phyloP scores from a whole-genome alignment of 2,888 invertebrate genomes.

The Hetaerina titia region DNA sequence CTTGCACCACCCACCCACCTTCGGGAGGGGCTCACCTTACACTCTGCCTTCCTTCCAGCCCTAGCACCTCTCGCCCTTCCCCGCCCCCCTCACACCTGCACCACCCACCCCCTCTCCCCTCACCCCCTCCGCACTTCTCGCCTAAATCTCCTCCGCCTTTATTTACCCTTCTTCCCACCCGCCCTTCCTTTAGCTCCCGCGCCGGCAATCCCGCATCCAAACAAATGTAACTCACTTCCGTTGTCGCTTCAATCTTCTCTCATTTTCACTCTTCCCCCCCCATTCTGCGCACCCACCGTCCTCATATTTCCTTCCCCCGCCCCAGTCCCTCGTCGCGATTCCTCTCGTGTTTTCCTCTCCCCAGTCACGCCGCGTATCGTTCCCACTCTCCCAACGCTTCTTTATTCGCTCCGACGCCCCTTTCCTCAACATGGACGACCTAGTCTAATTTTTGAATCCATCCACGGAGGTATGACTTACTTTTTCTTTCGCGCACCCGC shows the following conservation, averaged over 20 bases:
- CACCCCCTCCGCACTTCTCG: not conserved
- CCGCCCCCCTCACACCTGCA: not conserved
- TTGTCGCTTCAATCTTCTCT: constrained; percentile 28
- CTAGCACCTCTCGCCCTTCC: not conserved
- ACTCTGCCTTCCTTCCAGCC: not conserved
- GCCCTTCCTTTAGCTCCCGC: not conserved
- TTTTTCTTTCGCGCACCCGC: too few species aligned
- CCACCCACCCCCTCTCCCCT: not conserved
- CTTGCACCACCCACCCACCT: not conserved
- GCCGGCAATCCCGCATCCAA: constrained; percentile 4
- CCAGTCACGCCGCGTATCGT: not conserved
- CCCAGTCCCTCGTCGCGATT: not conserved
- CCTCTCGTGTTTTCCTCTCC: not conserved
- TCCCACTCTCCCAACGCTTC: not conserved
- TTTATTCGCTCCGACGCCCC: not conserved
- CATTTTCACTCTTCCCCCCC: not conserved
- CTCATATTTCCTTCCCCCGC: not conserved
- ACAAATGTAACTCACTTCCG: not conserved
- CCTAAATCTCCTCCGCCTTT: constrained; percentile 16
- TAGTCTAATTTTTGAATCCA: too few species aligned
- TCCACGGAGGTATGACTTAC: too few species aligned
- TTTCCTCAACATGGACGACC: not conserved
- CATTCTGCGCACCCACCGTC: not conserved
- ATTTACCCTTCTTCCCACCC: not conserved
- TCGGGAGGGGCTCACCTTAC: not conserved